Conservation (phyloP, 2,113 vertebrate species). For the Bos javanicus region DNA sequence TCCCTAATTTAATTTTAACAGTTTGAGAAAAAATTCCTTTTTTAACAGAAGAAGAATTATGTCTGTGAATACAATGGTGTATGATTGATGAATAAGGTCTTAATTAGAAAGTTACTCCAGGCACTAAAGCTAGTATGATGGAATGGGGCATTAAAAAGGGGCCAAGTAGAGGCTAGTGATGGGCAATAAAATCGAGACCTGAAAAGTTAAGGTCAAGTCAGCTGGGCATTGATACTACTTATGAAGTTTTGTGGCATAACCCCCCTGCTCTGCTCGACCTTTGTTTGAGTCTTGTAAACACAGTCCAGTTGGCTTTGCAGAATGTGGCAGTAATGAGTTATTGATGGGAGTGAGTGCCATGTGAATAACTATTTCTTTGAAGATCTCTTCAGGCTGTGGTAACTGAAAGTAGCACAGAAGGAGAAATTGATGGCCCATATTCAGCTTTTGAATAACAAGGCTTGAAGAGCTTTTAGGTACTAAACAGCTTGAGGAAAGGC, state of each 20-base stretch:
- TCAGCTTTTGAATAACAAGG: slow-evolving; percentile 57
- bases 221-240: neutral
- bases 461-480: slow-evolving; percentile 63
- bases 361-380: slow-evolving; percentile 48
- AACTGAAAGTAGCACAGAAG: slow-evolving; percentile 47
- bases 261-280: neutral
- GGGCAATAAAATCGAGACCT: neutral
- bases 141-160: slow-evolving; percentile 12
- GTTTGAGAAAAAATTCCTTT: slow-evolving; percentile 37
- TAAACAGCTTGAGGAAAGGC: slow-evolving; percentile 56
- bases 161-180: neutral
- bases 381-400: slow-evolving; percentile 38
- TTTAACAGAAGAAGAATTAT: slow-evolving; percentile 26
- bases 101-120: slow-evolving; percentile 46
- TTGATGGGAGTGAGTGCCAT: neutral
- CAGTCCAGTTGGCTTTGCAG: neutral
- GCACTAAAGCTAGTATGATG: neutral
- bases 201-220: neutral
- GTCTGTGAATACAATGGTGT: slow-evolving; percentile 22
- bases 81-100: slow-evolving; percentile 44
- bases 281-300: slow-evolving; percentile 29
- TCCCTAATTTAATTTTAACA: slow-evolving; percentile 26
- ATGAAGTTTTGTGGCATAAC: neutral
- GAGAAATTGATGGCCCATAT: slow-evolving; percentile 57
- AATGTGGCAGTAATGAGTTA: neutral